These are phyloP conservation scores for Pegoplata infirma DNA, from an alignment of 2,888 invertebrate genomes.

Conservation along the genomic window DNA sequence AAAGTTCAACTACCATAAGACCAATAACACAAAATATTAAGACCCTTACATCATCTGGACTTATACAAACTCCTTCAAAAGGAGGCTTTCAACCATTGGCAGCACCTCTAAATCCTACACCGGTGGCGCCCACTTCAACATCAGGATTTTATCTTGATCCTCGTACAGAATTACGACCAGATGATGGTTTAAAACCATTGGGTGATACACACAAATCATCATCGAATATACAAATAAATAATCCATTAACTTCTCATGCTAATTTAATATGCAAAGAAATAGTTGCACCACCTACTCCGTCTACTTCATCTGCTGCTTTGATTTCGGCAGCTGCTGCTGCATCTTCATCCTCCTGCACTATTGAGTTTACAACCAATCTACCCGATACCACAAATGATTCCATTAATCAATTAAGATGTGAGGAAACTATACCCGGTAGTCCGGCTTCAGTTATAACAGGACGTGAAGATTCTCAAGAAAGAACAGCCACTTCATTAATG, in stretches of 20 bases:
- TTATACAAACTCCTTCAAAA: conserved; percentile 29
- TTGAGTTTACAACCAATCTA: conserved; percentile 65
- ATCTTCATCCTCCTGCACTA: conserved; percentile 18
- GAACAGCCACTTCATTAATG: conserved; percentile 69
- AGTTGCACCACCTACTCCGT: conserved; percentile 9
- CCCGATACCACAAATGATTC: conserved; percentile 80
- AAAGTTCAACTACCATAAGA: conserved; percentile 58
- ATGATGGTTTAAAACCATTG: conserved; percentile 69
- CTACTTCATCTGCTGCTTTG: neutral
- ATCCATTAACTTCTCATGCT: neutral
- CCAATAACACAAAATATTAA: conserved; percentile 51
- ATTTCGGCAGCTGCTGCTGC: neutral
- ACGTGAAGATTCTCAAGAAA: conserved; percentile 66
- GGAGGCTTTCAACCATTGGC: conserved; percentile 52
- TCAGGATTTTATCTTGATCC: conserved; percentile 66
- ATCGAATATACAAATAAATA: neutral
- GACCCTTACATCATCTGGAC: conserved; percentile 28
- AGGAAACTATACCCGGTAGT: conserved; percentile 94
- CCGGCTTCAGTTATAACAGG: conserved; percentile 83
- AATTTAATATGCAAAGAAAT: conserved; percentile 22
- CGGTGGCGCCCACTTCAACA: conserved; percentile 49
- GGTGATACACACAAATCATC: conserved; percentile 61
- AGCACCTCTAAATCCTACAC: conserved; percentile 16
- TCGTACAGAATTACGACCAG: conserved; percentile 67
- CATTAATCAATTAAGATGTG: conserved; percentile 88